phyloP scores from a whole-genome alignment of 92 coral and sea anemone species.

The Galaxea fascicularis region DNA sequence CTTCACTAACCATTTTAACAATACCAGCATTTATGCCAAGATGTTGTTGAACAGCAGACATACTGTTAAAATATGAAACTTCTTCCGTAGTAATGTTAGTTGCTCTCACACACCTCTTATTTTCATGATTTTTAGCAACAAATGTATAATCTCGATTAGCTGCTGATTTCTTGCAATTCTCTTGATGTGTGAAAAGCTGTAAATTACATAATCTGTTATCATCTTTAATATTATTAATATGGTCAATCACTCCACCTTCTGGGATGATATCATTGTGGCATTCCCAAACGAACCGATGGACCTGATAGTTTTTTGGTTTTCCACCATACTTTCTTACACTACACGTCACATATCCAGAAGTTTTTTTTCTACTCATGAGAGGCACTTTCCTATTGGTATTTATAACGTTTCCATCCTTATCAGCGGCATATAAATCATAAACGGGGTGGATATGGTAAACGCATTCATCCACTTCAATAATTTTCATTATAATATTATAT shows the following conservation, averaged over 20 bases:
- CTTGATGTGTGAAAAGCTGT: conserved; percentile 44
- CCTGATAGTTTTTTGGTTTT: background rate
- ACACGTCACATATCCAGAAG: background rate
- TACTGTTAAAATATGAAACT: conserved; percentile 22
- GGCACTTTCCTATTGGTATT: background rate
- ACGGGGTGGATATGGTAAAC: conserved; percentile 23
- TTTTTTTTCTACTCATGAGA: background rate
- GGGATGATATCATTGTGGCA: conserved; percentile 41
- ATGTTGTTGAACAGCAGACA: conserved; percentile 29
- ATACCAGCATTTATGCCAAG: conserved; percentile 8
- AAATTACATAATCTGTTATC: conserved; percentile 56
- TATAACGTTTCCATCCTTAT: background rate
- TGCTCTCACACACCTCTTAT: conserved; percentile 30
- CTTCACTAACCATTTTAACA: conserved; percentile 18
- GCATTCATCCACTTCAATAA: no score
- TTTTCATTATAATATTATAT: no score
- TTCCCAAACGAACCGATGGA: conserved; percentile 64
- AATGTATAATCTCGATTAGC: conserved; percentile 28
- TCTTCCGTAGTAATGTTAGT: conserved; percentile 7
- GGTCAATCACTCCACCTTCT: conserved; percentile 45
- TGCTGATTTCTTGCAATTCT: conserved; percentile 52
- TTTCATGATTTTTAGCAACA: background rate
- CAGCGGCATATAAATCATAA: conserved; percentile 42
- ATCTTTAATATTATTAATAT: conserved; percentile 34
- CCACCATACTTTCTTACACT: background rate